Evolutionary conservation across 2,113 vertebrate species (phyloP).

Genomic region (Thunnus maccoyii): DNA sequence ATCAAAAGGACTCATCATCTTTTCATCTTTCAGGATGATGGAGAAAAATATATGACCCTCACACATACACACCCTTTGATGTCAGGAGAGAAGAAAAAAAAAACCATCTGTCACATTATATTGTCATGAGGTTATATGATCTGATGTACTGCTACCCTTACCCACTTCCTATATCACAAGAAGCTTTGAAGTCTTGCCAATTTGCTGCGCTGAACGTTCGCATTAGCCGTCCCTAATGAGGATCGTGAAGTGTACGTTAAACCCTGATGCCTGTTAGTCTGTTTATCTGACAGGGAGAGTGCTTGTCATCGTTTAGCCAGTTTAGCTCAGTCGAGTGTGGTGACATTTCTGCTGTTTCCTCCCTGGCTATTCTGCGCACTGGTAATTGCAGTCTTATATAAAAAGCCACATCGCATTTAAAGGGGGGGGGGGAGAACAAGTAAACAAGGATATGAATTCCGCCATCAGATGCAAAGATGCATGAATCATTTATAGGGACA

Average conservation of each 20-base stretch:
- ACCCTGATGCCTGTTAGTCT: conserved; percentile 58
- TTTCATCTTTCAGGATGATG: conserved; percentile 25
- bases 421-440: conserved; percentile 42
- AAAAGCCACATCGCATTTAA: conserved; percentile 55
- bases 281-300: conserved; percentile 66
- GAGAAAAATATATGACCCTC: conserved; percentile 21
- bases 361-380: conserved; percentile 51
- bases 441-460: conserved; percentile 71
- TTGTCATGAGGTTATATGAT: conserved; percentile 52
- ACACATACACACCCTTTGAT: conserved; percentile 38
- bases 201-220: conserved; percentile 51
- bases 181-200: conserved; percentile 68
- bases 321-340: conserved; percentile 71
- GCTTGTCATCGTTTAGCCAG: conserved; percentile 75
- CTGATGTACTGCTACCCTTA: conserved; percentile 12
- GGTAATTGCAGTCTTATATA: conserved; percentile 64
- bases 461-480: conserved; percentile 55
- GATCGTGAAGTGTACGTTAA: conserved; percentile 56
- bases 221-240: conserved; percentile 69
- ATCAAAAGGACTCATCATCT: conserved; percentile 35
- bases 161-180: conserved; percentile 41
- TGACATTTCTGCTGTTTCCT: conserved; percentile 72
- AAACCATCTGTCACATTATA: conserved; percentile 23
- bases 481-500: conserved; percentile 69
- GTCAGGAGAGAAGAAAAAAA: neutral